phyloP scores from a whole-genome alignment of 2,113 vertebrate species.

The Thymallus thymallus region DNA sequence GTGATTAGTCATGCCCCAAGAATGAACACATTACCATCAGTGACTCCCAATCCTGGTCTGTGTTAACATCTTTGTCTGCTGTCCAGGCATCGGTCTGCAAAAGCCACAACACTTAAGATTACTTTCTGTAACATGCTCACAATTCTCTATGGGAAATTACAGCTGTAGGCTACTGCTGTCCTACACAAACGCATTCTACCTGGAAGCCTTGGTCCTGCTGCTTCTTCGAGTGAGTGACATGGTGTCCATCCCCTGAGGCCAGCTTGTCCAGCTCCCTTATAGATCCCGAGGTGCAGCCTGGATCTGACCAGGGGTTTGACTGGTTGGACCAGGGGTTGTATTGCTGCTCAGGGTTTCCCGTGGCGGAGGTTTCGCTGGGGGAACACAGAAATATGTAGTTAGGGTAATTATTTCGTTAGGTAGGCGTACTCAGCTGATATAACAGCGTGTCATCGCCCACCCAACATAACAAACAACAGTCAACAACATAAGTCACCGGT shows the following conservation, averaged over 20 bases:
- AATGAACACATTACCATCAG: constrained; percentile 67
- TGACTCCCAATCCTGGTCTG: constrained; percentile 77
- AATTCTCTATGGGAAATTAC: background rate
- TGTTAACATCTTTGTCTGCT: constrained; percentile 60
- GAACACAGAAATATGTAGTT: too few species aligned
- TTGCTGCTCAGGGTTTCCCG: too few species aligned
- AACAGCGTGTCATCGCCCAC: too few species aligned
- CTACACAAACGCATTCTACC: background rate
- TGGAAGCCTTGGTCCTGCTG: background rate
- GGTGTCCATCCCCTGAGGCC: background rate
- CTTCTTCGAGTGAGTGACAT: background rate
- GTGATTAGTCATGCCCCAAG: too few species aligned
- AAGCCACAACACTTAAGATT: background rate
- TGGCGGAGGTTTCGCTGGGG: too few species aligned
- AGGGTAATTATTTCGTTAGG: too few species aligned
- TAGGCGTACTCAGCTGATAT: too few species aligned
- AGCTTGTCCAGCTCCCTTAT: background rate
- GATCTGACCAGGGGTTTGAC: background rate
- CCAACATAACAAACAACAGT: too few species aligned
- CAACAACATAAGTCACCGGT: background rate
- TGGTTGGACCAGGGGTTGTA: background rate
- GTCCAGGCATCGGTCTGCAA: constrained; percentile 77
- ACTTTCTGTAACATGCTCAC: background rate
- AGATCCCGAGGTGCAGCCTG: background rate
- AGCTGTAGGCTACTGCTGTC: background rate